These are phyloP conservation scores for Parasteatoda lunata DNA, from an alignment of 2,888 invertebrate genomes.

Conservation along the genomic window DNA sequence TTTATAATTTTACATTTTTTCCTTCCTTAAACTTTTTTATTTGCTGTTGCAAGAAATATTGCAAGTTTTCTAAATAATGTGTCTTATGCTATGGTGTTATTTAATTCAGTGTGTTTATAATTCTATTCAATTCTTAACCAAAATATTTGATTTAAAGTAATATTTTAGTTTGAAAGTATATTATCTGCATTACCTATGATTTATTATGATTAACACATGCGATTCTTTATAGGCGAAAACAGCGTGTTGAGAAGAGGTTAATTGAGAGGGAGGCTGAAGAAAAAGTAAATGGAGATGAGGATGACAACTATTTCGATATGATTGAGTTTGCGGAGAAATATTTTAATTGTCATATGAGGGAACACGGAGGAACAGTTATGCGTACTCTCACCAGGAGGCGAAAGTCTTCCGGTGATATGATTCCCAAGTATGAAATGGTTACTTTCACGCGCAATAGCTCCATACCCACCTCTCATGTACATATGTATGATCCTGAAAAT, in stretches of 20 bases:
- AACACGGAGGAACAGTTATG: constrained; percentile 72
- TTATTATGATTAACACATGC: no score
- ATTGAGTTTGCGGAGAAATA: constrained; percentile 94
- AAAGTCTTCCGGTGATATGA: constrained; percentile 74
- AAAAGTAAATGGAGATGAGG: constrained; percentile 77
- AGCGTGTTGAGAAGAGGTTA: constrained; percentile 88
- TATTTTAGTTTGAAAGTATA: not conserved
- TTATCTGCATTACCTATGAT: no score
- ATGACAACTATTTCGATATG: constrained; percentile 83
- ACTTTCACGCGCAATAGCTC: constrained; percentile 89
- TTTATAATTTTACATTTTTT: no score
- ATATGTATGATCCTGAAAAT: constrained; percentile 95
- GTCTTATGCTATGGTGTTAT: no score
- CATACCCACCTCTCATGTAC: constrained; percentile 94
- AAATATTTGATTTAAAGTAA: not conserved
- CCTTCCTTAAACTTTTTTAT: no score
- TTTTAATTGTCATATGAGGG: constrained; percentile 85
- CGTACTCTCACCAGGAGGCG: constrained; percentile 71
- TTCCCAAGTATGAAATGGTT: constrained; percentile 94
- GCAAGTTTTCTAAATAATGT: no score
- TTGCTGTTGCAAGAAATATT: no score
- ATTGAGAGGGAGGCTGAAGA: constrained; percentile 84
- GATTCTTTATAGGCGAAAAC: constrained; percentile 80
- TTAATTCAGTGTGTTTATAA: not conserved
- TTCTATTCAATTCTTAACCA: not conserved